Conservation (phyloP, 2,113 vertebrate species). For the Mus musculus region DNA sequence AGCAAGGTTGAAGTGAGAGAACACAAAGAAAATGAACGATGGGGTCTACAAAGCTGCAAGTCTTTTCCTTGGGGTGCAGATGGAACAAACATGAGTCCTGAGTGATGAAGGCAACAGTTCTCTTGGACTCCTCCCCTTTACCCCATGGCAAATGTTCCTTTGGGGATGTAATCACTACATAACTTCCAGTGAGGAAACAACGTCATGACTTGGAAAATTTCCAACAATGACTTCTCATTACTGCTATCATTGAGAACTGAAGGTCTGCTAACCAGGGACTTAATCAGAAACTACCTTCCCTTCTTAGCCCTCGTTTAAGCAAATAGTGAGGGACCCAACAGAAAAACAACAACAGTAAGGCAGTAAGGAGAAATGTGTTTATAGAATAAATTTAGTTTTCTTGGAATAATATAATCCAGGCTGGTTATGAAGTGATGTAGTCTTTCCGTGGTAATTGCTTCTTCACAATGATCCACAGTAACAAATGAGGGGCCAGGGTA, state of each 20-base stretch:
- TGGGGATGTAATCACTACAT: background rate
- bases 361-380: background rate
- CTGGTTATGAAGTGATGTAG: background rate
- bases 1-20: background rate
- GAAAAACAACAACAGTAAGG: background rate
- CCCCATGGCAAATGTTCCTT: background rate
- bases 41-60: too few relatives aligned
- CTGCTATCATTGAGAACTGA: background rate
- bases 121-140: too few relatives aligned
- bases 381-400: background rate
- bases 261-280: background rate
- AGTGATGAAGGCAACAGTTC: background rate
- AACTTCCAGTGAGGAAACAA: background rate
- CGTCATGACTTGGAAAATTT: background rate
- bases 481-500: background rate
- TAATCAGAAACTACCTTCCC: background rate
- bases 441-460: background rate
- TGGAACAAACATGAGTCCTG: background rate
- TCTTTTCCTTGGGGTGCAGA: background rate
- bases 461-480: background rate
- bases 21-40: background rate
- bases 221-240: background rate
- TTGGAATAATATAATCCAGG: background rate
- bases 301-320: background rate
- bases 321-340: background rate